Evolutionary conservation across 1,140 invertebrate genomes (phyloP).

Genomic region (Copidosoma floridanum): DNA sequence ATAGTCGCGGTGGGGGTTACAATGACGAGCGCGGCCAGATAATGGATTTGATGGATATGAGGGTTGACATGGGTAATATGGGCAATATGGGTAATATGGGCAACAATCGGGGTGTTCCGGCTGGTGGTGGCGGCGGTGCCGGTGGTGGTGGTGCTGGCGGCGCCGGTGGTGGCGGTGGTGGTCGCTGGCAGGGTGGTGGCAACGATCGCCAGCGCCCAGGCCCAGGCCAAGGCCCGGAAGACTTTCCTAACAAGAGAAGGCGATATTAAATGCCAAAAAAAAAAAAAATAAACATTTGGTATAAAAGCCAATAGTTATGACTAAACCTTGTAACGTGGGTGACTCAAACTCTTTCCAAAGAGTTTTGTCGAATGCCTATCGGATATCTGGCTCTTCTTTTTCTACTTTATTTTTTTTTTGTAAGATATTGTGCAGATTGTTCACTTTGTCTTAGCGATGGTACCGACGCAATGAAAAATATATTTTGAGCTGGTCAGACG

Average conservation of each 20-base stretch:
- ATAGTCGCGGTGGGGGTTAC: constrained; percentile 49
- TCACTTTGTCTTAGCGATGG: too few relatives aligned
- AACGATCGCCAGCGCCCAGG: constrained; percentile 52
- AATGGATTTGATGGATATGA: constrained; percentile 58
- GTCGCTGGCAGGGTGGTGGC: constrained; percentile 45
- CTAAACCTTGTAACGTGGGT: too few relatives aligned
- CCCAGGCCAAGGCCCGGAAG: too few relatives aligned
- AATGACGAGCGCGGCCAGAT: constrained; percentile 55
- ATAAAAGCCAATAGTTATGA: too few relatives aligned
- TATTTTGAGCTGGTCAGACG: too few relatives aligned
- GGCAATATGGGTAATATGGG: constrained; percentile 52
- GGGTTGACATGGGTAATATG: constrained; percentile 54
- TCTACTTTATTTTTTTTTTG: too few relatives aligned
- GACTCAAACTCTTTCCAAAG: too few relatives aligned
- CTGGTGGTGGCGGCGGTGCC: constrained; percentile 25
- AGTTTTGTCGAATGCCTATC: too few relatives aligned
- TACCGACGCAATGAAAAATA: too few relatives aligned
- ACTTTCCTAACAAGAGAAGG: constrained; percentile 57
- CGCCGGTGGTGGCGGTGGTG: constrained; percentile 37
- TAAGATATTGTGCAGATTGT: too few relatives aligned
- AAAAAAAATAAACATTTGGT: background rate
- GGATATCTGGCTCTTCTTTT: too few relatives aligned
- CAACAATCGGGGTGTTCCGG: constrained; percentile 30
- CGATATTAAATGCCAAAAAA: constrained; percentile 43
- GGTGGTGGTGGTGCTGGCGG: constrained; percentile 31